Evolutionary conservation across 2,888 invertebrate species (phyloP).

Genomic region (Drosophila mulleri): DNA sequence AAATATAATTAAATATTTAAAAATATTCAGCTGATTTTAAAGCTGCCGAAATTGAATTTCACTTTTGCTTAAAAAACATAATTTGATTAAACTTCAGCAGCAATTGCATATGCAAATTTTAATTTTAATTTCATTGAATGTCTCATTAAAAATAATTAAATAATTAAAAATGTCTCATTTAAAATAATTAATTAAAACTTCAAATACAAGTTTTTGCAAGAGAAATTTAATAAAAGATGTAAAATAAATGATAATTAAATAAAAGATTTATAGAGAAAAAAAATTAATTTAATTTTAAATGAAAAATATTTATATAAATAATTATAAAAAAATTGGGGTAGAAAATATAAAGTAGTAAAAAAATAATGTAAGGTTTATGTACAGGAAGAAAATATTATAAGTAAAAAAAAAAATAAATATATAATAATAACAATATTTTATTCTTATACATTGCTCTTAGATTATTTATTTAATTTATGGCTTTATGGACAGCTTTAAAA

Average conservation of each 20-base stretch:
- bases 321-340: neutral
- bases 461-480: neutral
- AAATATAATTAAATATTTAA: no score
- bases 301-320: neutral
- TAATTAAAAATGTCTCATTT: neutral
- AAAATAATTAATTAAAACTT: neutral
- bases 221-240: neutral
- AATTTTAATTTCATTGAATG: neutral
- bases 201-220: no score
- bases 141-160: neutral
- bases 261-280: neutral
- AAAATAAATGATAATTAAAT: neutral
- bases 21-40: neutral
- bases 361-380: neutral
- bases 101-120: neutral
- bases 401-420: no score
- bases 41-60: neutral
- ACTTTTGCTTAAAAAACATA: neutral
- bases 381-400: no score
- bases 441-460: no score
- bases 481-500: slow-evolving; percentile 5
- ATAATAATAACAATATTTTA: no score
- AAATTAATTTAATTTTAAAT: no score
- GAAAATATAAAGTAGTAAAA: neutral
- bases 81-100: neutral